A percentile compares a stretch with the other conserved stretches of the same genome.
Conservation (phyloP, 1,140 invertebrate species). For the Oedothorax gibbosus region DNA sequence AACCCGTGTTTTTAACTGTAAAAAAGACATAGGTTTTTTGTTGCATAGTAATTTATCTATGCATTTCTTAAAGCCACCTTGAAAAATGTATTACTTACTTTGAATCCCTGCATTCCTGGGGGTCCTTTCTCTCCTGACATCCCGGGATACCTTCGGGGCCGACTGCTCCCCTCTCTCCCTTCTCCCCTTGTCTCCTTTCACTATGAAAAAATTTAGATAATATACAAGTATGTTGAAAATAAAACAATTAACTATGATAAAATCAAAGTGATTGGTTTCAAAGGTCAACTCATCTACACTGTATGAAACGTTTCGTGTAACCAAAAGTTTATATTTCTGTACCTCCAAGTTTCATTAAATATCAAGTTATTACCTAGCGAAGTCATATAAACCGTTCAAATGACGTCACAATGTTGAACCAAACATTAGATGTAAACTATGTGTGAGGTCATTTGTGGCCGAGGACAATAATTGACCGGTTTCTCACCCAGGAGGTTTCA, state of each 20-base stretch:
- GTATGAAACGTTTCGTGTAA: no score
- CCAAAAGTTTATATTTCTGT: no score
- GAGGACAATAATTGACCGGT: no score
- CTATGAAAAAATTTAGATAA: neutral
- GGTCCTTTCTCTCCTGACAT: conserved; percentile 31
- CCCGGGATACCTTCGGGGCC: conserved; percentile 72
- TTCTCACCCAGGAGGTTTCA: no score
- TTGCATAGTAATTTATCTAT: neutral
- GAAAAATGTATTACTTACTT: conserved; percentile 10
- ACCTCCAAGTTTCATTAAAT: no score
- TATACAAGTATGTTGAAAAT: neutral
- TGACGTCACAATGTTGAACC: no score
- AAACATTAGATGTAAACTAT: no score
- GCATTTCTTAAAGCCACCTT: neutral
- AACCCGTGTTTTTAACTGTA: no score
- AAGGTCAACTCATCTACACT: no score
- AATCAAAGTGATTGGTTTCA: neutral
- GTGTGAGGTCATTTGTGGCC: no score
- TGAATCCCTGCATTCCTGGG: conserved; percentile 33
- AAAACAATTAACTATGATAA: neutral
- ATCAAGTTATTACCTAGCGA: no score
- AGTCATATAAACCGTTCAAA: no score
- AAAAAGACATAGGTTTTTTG: neutral
- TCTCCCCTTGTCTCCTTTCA: conserved; percentile 44
- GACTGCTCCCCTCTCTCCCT: conserved; percentile 64